phyloP scores from a whole-genome alignment of 2,797 vertebrate genomes.

The Thunnus albacares region DNA sequence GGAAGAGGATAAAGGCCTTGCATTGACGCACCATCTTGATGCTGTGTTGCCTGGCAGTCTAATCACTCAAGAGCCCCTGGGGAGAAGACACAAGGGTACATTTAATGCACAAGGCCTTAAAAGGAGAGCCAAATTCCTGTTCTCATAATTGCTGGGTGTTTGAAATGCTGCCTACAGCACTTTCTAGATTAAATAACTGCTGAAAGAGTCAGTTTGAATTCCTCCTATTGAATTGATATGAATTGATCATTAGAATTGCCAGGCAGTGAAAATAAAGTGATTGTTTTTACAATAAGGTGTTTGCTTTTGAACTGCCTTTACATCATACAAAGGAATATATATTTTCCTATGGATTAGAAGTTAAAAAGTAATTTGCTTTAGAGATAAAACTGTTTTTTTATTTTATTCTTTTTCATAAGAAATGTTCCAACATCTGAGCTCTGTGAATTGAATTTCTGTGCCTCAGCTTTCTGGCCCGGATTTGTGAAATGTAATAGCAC shows the following conservation, averaged over 20 bases:
- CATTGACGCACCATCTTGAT: conserved; percentile 95
- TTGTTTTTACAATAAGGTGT: conserved; percentile 26
- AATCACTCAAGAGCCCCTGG: conserved; percentile 88
- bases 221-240: conserved; percentile 63
- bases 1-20: conserved; percentile 94
- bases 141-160: conserved; percentile 78
- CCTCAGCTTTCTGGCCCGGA: conserved; percentile 52
- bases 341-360: conserved; percentile 23
- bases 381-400: conserved; percentile 22
- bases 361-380: conserved; percentile 49
- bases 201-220: conserved; percentile 68
- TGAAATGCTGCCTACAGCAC: conserved; percentile 74
- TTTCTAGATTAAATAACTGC: conserved; percentile 74
- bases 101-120: conserved; percentile 80
- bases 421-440: conserved; percentile 61
- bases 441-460: conserved; percentile 74
- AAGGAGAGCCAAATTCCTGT: conserved; percentile 74
- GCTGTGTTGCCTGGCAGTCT: conserved; percentile 84
- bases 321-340: not conserved
- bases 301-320: conserved; percentile 25
- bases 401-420: conserved; percentile 57
- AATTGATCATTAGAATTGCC: conserved; percentile 65
- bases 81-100: conserved; percentile 82
- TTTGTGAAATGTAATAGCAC: conserved; percentile 78
- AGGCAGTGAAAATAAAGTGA: conserved; percentile 37